These are phyloP conservation scores for Limosa lapponica DNA, from an alignment of 2,797 vertebrate genomes.

Conservation along the genomic window DNA sequence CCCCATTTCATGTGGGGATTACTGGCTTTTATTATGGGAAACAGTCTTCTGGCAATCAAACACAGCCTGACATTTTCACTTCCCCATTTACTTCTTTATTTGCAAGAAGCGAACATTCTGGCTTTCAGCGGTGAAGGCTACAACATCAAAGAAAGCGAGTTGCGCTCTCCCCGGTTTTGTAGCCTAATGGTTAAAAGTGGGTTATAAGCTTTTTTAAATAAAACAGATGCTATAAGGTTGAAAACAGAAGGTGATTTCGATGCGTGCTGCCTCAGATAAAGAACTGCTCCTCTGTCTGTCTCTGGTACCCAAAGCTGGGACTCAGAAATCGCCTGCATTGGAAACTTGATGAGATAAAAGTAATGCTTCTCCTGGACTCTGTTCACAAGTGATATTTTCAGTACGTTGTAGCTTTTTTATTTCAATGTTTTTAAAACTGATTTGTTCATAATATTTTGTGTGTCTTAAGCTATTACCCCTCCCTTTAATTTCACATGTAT, in stretches of 20 bases:
- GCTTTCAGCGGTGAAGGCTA: neutral
- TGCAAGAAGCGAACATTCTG: neutral
- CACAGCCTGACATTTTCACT: neutral
- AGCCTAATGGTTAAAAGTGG: neutral
- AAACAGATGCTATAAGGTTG: neutral
- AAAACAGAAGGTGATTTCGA: neutral
- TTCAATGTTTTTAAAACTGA: neutral
- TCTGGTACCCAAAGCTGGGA: neutral
- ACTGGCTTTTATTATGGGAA: neutral
- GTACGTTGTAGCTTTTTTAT: neutral
- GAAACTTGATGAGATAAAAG: neutral
- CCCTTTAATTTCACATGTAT: conserved; percentile 63
- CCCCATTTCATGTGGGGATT: neutral
- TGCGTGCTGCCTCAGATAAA: neutral
- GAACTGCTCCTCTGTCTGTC: neutral
- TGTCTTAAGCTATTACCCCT: conserved; percentile 67
- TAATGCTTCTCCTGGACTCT: neutral
- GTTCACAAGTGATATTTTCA: neutral
- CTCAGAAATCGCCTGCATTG: neutral
- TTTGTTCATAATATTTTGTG: conserved; percentile 59
- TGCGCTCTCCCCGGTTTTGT: neutral
- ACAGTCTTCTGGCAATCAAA: conserved; percentile 4
- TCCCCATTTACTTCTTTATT: conserved; percentile 11
- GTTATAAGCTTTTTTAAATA: neutral
- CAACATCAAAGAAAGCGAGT: neutral